phyloP scores from a whole-genome alignment of 1,140 invertebrate species.

The Drosophila nasuta region DNA sequence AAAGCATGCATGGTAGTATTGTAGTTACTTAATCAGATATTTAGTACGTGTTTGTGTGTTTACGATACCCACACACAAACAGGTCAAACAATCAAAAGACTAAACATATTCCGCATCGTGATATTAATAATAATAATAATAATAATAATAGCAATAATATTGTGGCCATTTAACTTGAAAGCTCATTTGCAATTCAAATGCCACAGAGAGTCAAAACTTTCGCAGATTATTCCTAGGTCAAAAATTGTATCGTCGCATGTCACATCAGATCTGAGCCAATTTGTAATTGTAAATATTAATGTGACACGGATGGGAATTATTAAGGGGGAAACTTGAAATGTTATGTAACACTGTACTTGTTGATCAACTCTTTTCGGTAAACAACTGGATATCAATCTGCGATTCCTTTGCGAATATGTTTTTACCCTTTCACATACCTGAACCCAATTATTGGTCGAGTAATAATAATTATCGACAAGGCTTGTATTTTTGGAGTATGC shows the following conservation, averaged over 20 bases:
- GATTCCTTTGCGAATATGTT: neutral
- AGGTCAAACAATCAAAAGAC: neutral
- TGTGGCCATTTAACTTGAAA: neutral
- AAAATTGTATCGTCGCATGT: neutral
- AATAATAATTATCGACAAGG: conserved; percentile 3
- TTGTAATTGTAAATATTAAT: neutral
- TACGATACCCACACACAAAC: conserved; percentile 1
- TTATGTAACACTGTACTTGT: neutral
- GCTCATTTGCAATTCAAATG: neutral
- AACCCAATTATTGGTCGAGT: neutral
- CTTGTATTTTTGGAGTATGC: neutral
- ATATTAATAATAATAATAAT: neutral
- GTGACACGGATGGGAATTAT: conserved; percentile 1
- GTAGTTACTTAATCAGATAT: conserved; percentile 1
- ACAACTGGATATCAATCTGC: neutral
- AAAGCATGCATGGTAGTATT: neutral
- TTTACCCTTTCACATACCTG: neutral
- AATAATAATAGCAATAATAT: conserved; percentile 3
- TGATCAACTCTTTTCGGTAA: neutral
- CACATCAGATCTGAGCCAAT: conserved; percentile 1
- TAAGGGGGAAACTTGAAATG: neutral
- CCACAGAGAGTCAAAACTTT: neutral
- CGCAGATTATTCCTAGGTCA: neutral
- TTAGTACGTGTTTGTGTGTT: conserved; percentile 2
- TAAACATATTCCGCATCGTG: neutral